Conservation (phyloP, 2,113 vertebrate genomes). For the Centropus bengalensis region DNA sequence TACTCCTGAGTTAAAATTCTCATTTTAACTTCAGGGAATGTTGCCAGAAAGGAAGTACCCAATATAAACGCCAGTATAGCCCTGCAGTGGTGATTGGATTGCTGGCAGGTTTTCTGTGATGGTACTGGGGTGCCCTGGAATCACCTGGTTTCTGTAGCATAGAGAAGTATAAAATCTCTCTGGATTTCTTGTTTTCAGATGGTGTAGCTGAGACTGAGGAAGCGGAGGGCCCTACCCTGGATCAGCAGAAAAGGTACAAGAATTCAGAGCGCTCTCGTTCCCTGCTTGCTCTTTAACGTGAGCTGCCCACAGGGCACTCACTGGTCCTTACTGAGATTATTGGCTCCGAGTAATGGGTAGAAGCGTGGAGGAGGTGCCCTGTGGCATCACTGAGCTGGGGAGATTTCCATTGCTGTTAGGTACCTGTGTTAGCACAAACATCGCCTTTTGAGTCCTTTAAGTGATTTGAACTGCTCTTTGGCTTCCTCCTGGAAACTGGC, state of each 20-base stretch:
- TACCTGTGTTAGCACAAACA: too few species aligned
- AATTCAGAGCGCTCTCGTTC: neutral
- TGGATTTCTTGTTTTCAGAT: neutral
- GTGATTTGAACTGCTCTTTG: neutral
- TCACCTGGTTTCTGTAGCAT: neutral
- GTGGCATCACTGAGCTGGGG: neutral
- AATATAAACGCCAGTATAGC: neutral
- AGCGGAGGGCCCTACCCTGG: neutral
- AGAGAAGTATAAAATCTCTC: neutral
- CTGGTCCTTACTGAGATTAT: neutral
- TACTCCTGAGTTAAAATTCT: neutral
- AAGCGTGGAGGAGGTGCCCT: neutral
- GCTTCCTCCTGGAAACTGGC: neutral
- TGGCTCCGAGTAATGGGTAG: neutral
- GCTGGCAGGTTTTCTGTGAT: neutral
- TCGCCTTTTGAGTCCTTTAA: neutral
- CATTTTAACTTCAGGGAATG: fast-evolving
- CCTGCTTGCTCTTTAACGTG: neutral
- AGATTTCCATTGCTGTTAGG: neutral
- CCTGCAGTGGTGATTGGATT: neutral
- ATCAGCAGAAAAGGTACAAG: conserved; percentile 10
- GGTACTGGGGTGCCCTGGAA: neutral
- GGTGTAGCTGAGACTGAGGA: neutral
- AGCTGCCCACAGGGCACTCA: neutral
- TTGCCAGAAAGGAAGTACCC: neutral